These are phyloP conservation scores for Cebidichthys violaceus DNA, from an alignment of 2,113 vertebrate species.

Conservation along the genomic window DNA sequence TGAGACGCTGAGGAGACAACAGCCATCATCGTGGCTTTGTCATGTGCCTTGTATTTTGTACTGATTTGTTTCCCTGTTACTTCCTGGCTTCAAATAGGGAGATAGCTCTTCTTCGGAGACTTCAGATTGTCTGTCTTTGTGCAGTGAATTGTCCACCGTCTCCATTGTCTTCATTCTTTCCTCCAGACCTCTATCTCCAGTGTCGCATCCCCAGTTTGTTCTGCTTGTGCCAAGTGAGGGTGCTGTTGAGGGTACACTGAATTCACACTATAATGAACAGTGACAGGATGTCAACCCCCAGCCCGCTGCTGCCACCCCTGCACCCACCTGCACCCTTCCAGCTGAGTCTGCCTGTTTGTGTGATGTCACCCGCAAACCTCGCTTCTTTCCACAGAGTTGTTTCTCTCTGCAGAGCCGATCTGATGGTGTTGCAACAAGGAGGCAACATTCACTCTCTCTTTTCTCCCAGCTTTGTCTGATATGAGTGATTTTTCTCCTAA, in stretches of 20 bases:
- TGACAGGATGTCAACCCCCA: slow-evolving; percentile 75
- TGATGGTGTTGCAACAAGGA: slow-evolving; percentile 51
- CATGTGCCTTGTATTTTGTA: slow-evolving; percentile 58
- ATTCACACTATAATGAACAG: slow-evolving; percentile 76
- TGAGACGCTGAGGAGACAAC: slow-evolving; percentile 37
- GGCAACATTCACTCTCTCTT: slow-evolving; percentile 18
- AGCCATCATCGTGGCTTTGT: slow-evolving; percentile 48
- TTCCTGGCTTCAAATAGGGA: slow-evolving; percentile 28
- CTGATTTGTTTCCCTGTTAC: slow-evolving; percentile 35
- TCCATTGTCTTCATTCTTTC: slow-evolving; percentile 19
- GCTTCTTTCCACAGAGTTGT: slow-evolving; percentile 8
- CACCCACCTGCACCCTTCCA: slow-evolving; percentile 77
- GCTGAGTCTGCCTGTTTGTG: slow-evolving; percentile 66
- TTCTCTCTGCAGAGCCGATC: slow-evolving; percentile 14
- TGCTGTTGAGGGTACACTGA: slow-evolving; percentile 59
- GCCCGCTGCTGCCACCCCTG: slow-evolving; percentile 55
- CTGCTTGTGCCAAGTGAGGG: slow-evolving; percentile 56
- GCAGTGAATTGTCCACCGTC: slow-evolving; percentile 11
- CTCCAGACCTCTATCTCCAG: slow-evolving; percentile 35
- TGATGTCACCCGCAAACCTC: slow-evolving; percentile 54
- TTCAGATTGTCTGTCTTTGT: slow-evolving; percentile 24
- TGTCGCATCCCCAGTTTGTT: slow-evolving; percentile 43
- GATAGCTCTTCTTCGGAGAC: slow-evolving; percentile 32
- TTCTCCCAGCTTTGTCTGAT: neutral
- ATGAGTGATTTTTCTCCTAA: neutral